These are phyloP conservation scores for Rhingia rostrata DNA, from an alignment of 2,888 invertebrate species.

Conservation along the genomic window DNA sequence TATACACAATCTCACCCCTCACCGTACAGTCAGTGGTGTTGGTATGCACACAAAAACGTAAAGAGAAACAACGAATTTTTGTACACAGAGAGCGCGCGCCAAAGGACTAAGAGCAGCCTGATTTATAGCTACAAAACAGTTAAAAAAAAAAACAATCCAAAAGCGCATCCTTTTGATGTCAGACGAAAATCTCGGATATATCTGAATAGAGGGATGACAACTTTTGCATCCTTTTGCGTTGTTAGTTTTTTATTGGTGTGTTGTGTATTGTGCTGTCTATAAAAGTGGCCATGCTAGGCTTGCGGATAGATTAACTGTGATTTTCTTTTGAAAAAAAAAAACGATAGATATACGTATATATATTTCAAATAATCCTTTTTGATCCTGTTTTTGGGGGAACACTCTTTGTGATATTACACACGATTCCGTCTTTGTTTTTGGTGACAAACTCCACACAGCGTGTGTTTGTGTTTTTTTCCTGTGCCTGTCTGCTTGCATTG, in stretches of 20 bases:
- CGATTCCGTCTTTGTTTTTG: slow-evolving; percentile 59
- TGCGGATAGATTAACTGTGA: slow-evolving; percentile 53
- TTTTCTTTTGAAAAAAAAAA: slow-evolving; percentile 26
- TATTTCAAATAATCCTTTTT: slow-evolving; percentile 14
- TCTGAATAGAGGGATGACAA: slow-evolving; percentile 44
- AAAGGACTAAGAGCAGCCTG: slow-evolving; percentile 53
- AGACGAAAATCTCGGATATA: slow-evolving; percentile 52
- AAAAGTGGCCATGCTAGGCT: slow-evolving; percentile 16
- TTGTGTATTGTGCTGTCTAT: slow-evolving; percentile 31
- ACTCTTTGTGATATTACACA: slow-evolving; percentile 57
- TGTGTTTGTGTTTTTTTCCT: background rate
- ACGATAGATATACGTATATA: background rate
- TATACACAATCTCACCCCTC: slow-evolving; percentile 36
- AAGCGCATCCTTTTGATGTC: slow-evolving; percentile 72
- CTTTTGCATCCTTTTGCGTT: slow-evolving; percentile 44
- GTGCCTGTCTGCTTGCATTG: slow-evolving; percentile 9
- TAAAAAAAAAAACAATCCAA: slow-evolving; percentile 6
- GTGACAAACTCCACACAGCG: slow-evolving; percentile 23
- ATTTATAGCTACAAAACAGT: slow-evolving; percentile 7
- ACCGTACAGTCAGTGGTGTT: background rate
- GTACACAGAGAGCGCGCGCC: slow-evolving; percentile 46
- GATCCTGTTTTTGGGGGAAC: slow-evolving; percentile 37
- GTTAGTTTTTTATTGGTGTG: slow-evolving; percentile 22
- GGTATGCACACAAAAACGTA: slow-evolving; percentile 1
- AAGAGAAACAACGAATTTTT: slow-evolving; percentile 57